These are phyloP conservation scores for Andrena chrysosceles DNA, from an alignment of 2,888 invertebrate genomes.

Conservation along the genomic window DNA sequence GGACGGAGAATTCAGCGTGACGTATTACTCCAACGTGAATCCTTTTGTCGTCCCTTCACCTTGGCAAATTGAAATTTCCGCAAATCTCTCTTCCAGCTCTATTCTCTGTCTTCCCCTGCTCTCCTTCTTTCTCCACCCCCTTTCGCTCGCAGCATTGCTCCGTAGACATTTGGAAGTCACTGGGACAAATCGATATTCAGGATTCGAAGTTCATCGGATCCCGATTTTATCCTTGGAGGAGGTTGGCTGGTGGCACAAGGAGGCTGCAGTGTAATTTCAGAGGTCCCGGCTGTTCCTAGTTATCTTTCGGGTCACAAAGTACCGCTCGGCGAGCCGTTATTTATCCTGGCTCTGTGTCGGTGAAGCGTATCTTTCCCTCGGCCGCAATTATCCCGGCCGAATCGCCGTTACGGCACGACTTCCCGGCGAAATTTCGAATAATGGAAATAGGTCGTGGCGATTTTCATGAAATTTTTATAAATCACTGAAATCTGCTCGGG, in stretches of 20 bases:
- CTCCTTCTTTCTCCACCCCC: constrained; percentile 8
- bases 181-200: constrained; percentile 66
- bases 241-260: not conserved
- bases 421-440: constrained; percentile 15
- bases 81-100: constrained; percentile 39
- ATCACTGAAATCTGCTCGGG: constrained; percentile 43
- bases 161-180: constrained; percentile 61
- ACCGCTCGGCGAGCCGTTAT: not conserved
- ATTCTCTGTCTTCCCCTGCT: constrained; percentile 10
- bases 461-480: constrained; percentile 53
- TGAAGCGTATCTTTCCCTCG: not conserved
- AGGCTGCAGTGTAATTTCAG: not conserved
- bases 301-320: constrained; percentile 6
- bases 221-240: not conserved
- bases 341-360: not conserved
- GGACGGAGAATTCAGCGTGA: constrained; percentile 53
- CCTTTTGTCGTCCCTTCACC: constrained; percentile 54
- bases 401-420: not conserved
- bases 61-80: constrained; percentile 71
- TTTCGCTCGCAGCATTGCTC: constrained; percentile 39
- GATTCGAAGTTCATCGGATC: constrained; percentile 42
- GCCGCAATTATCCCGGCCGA: constrained; percentile 14
- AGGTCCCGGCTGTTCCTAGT: not conserved
- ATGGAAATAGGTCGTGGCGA: constrained; percentile 15
- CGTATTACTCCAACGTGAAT: constrained; percentile 33